Base-by-base conservation (phyloP, 2,113 vertebrate species). In the Copsychus sechellarum region DNA sequence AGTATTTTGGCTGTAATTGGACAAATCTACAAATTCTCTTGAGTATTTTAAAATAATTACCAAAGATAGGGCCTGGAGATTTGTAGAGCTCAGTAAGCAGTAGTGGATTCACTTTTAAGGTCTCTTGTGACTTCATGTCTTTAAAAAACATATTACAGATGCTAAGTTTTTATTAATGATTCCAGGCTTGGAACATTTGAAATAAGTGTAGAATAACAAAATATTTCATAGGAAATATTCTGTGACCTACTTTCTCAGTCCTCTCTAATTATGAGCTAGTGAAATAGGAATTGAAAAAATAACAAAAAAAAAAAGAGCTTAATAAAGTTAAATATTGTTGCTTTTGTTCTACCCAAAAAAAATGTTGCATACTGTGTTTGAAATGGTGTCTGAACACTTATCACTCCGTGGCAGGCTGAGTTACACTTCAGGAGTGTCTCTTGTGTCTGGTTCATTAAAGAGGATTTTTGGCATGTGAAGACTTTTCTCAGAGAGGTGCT, bases 101-200 rank as follows among this genome's bases (percentile, higher is more conserved):
- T 73, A 78, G 72, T 66, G 24, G 83, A 94, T 95, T 87, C 93
- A 70, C 58, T 93, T 93, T 88, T 57, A 81, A 89, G n/a, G 57
- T 92, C 90, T 90, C 94, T 61, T 82, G 73, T 88, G 91, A 83
- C n/a, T 91, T 83, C 57, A 34, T 69, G 60, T 84, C 72, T 90
- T 92, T 91, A 65, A 86, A 92, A 93, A 90, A 26, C 26, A 33
- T 84, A 92, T 90, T 90, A 51, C 21, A 92, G 67, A 82, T 92
- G 70, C 45, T 92, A 77, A 84, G 70, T 88, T 96, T 92, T 79
- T 95, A 92, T 95, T 95, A 91, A 88, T 77, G 53, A 94, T 92
- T 93, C n/a, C 11, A 61, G 62, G 13, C 70, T 94, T 85, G 48
- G 45, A 94, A 90, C 43, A 72, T 79, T 51, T 93, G 66, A 93